Conservation (phyloP, 2,797 vertebrate species). For the Clamator glandarius region DNA sequence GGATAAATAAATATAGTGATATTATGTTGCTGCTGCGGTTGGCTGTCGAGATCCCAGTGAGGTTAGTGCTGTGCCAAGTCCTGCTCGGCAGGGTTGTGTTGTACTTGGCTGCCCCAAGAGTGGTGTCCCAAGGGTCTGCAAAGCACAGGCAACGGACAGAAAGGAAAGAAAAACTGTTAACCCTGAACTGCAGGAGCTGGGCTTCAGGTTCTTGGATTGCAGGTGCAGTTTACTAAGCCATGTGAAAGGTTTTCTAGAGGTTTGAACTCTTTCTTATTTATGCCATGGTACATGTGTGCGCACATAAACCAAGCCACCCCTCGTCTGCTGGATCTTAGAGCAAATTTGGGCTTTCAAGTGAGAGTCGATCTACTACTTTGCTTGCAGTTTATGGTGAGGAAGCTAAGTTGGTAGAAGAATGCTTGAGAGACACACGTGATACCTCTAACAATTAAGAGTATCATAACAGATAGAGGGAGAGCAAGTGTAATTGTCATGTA, state of each 20-base stretch:
- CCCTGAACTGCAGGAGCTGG: not conserved
- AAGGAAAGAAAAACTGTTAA: not conserved
- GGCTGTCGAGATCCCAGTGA: not conserved
- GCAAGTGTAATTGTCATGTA: not conserved
- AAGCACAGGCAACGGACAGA: not conserved
- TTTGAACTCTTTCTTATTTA: not conserved
- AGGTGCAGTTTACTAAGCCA: not conserved
- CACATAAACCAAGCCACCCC: not conserved
- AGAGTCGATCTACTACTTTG: not conserved
- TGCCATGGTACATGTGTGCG: rapidly evolving
- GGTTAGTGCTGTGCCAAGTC: not conserved
- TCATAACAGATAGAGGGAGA: not conserved
- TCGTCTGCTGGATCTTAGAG: not conserved
- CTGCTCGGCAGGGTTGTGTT: not conserved
- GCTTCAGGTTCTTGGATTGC: not conserved
- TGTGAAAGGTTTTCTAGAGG: not conserved
- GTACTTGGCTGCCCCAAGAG: not conserved
- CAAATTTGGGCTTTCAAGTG: not conserved
- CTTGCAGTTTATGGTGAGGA: not conserved
- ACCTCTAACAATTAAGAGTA: not conserved
- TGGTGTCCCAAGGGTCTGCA: not conserved
- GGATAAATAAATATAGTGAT: slow-evolving; percentile 19
- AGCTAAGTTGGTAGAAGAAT: not conserved
- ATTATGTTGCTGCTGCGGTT: not conserved
- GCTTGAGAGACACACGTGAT: not conserved